These are phyloP conservation scores for Menidia beryllina DNA, from an alignment of 2,113 vertebrate genomes.

Conservation along the genomic window DNA sequence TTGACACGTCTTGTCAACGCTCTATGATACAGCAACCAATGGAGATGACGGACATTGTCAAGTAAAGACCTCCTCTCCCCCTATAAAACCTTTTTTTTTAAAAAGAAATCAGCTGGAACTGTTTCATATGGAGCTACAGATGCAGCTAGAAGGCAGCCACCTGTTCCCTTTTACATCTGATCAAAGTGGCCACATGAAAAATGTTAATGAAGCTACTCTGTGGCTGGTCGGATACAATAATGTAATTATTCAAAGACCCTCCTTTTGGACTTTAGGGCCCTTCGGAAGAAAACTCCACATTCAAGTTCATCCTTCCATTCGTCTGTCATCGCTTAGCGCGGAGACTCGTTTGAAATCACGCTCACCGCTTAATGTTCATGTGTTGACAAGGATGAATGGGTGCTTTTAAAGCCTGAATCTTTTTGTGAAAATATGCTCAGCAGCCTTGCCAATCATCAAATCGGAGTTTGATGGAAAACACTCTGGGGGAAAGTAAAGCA, in stretches of 20 bases:
- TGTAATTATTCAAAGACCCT: conserved; percentile 9
- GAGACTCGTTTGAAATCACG: neutral
- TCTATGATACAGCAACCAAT: conserved; percentile 18
- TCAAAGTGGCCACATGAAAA: conserved; percentile 3
- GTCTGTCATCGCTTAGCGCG: neutral
- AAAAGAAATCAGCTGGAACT: conserved; percentile 17
- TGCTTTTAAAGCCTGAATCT: neutral
- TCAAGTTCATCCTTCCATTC: neutral
- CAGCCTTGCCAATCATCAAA: neutral
- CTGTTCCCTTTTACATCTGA: conserved; percentile 1
- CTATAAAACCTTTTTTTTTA: conserved; percentile 22
- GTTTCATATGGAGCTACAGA: neutral
- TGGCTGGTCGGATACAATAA: neutral
- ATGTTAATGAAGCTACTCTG: neutral
- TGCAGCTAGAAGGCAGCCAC: neutral
- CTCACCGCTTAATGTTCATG: neutral
- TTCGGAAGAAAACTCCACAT: neutral
- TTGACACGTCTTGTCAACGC: conserved; percentile 37
- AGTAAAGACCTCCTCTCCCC: conserved; percentile 16
- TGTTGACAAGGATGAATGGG: neutral
- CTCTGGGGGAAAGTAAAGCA: neutral
- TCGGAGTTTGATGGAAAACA: conserved; percentile 1
- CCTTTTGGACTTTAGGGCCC: conserved; percentile 10
- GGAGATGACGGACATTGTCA: conserved; percentile 13
- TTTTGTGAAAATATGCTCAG: neutral